Percentiles rank a stretch among this genome's conserved stretches.
These are phyloP conservation scores for Oreocharis arfaki DNA, from an alignment of 2,113 vertebrate genomes.

Conservation along the genomic window DNA sequence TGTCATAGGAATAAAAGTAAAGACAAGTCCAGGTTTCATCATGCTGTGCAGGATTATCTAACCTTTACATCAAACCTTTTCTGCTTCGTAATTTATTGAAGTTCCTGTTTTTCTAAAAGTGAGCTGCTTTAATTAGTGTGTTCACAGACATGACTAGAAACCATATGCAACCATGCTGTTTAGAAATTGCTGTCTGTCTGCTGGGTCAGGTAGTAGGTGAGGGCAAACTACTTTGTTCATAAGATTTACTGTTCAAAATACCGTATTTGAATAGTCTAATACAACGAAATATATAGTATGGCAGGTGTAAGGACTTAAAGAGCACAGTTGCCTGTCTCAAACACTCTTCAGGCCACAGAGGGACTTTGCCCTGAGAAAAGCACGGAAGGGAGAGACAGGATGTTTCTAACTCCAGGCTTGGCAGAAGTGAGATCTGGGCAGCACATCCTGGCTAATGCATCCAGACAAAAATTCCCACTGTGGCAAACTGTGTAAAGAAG, in stretches of 20 bases:
- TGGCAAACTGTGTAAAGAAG: not conserved
- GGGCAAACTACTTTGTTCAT: not conserved
- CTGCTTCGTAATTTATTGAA: slow-evolving; percentile 56
- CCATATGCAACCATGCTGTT: slow-evolving; percentile 5
- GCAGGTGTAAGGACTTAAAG: not conserved
- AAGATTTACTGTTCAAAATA: slow-evolving; percentile 33
- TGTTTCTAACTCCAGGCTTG: not conserved
- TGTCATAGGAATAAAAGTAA: slow-evolving; percentile 59
- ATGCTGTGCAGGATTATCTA: slow-evolving; percentile 60
- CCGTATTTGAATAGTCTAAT: not conserved
- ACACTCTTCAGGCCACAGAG: not conserved
- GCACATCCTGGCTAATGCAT: not conserved
- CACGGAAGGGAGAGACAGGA: not conserved
- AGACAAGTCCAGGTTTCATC: slow-evolving; percentile 39
- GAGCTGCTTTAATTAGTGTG: slow-evolving; percentile 60
- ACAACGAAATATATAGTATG: not conserved
- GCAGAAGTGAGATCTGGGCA: not conserved
- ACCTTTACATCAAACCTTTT: slow-evolving; percentile 63
- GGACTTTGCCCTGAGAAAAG: not conserved
- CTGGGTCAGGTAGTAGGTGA: slow-evolving; percentile 9
- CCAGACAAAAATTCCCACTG: not conserved
- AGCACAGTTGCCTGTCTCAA: not conserved
- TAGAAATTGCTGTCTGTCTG: slow-evolving; percentile 33
- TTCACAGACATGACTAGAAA: slow-evolving; percentile 50
- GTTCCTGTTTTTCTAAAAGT: slow-evolving; percentile 42